Evolutionary conservation across 1,140 invertebrate genomes (phyloP).

Genomic region (Charaxes varanes): DNA sequence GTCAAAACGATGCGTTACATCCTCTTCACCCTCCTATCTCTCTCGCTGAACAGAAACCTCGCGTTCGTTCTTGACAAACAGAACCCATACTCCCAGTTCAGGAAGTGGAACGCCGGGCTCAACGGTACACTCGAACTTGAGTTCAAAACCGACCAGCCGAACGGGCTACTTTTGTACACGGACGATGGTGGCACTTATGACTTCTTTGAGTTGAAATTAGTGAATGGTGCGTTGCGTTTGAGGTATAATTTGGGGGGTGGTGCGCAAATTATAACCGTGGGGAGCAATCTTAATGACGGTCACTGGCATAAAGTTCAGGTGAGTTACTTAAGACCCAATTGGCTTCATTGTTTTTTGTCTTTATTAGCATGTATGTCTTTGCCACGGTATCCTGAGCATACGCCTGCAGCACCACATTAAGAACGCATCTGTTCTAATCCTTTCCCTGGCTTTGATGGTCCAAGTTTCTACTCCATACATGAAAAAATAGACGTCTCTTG

Average conservation of each 20-base stretch:
- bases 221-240: conserved; percentile 90
- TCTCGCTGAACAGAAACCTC: conserved; percentile 52
- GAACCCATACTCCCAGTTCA: conserved; percentile 91
- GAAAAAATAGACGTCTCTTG: too few species aligned
- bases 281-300: conserved; percentile 88
- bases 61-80: conserved; percentile 88
- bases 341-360: too few species aligned
- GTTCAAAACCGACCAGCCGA: conserved; percentile 93
- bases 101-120: conserved; percentile 90
- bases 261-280: conserved; percentile 90
- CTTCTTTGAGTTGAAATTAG: conserved; percentile 95
- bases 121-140: conserved; percentile 93
- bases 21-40: conserved; percentile 56
- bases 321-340: too few species aligned
- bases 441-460: too few species aligned
- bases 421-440: too few species aligned
- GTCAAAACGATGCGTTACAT: conserved; percentile 55
- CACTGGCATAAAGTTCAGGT: conserved; percentile 92
- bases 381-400: too few species aligned
- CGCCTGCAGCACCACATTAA: too few species aligned
- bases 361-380: background rate
- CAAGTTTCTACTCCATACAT: too few species aligned
- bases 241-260: conserved; percentile 91
- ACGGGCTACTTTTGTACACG: conserved; percentile 92
- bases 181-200: conserved; percentile 95